Percentiles rank a stretch among this genome's conserved stretches.
phyloP scores from a whole-genome alignment of 1,140 invertebrate species.

The Drosophila leontia region DNA sequence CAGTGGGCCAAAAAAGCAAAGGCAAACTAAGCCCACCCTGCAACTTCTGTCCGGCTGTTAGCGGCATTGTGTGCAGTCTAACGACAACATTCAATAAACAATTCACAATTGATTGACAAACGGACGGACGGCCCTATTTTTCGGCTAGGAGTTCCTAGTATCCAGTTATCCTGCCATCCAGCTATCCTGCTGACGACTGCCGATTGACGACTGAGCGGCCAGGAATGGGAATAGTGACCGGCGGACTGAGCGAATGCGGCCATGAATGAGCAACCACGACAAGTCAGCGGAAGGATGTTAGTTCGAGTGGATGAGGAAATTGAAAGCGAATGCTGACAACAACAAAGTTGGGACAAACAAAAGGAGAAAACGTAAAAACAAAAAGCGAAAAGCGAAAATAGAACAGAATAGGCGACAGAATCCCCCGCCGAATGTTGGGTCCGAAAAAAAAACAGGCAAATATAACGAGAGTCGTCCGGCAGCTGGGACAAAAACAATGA shows the following conservation, averaged over 20 bases:
- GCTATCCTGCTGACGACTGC: slow-evolving; percentile 53
- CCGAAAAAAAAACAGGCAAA: slow-evolving; percentile 19
- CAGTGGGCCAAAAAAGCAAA: slow-evolving; percentile 27
- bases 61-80: slow-evolving; percentile 70
- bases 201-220: slow-evolving; percentile 49
- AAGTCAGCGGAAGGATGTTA: slow-evolving; percentile 80
- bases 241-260: slow-evolving; percentile 39
- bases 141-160: slow-evolving; percentile 30
- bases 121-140: slow-evolving; percentile 58
- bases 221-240: slow-evolving; percentile 24
- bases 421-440: not conserved
- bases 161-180: slow-evolving; percentile 55
- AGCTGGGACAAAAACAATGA: slow-evolving; percentile 70
- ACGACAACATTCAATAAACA: slow-evolving; percentile 84
- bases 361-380: slow-evolving; percentile 23
- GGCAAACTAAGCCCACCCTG: slow-evolving; percentile 38
- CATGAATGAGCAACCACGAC: slow-evolving; percentile 57
- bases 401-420: slow-evolving; percentile 43
- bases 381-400: slow-evolving; percentile 38
- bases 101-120: slow-evolving; percentile 84
- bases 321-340: slow-evolving; percentile 79
- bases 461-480: slow-evolving; percentile 40
- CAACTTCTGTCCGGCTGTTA: slow-evolving; percentile 40
- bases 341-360: slow-evolving; percentile 62
- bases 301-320: slow-evolving; percentile 81